phyloP scores from a whole-genome alignment of 2,888 invertebrate species.

The Ctena decussata region DNA sequence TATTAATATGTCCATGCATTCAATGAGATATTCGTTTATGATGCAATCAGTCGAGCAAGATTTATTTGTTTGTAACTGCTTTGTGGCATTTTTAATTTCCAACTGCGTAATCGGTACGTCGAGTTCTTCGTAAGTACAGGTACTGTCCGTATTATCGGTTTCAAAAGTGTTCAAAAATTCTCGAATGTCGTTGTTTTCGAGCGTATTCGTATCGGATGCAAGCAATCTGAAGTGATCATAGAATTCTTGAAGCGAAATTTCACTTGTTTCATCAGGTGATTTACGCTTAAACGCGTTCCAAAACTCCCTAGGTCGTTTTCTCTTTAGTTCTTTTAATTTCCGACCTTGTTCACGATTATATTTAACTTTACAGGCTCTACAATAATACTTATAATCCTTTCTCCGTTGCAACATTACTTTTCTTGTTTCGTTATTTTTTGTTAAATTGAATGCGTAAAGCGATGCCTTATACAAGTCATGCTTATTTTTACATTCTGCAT shows the following conservation, averaged over 20 bases:
- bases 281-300: constrained; percentile 13
- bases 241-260: neutral
- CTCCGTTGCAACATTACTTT: too few species aligned
- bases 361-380: too few species aligned
- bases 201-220: neutral
- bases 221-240: constrained; percentile 13
- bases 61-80: constrained; percentile 22
- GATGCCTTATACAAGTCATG: too few species aligned
- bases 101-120: neutral
- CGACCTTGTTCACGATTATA: too few species aligned
- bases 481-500: too few species aligned
- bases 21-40: neutral
- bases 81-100: constrained; percentile 2
- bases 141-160: too few species aligned
- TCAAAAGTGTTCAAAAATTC: too few species aligned
- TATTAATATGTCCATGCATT: constrained; percentile 1
- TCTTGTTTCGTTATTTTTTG: too few species aligned
- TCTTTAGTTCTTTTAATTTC: constrained; percentile 4
- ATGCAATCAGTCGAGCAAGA: constrained; percentile 29
- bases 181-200: too few species aligned
- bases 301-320: constrained; percentile 11
- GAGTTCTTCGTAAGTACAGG: too few species aligned
- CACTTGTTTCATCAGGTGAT: neutral
- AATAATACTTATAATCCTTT: too few species aligned
- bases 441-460: too few species aligned